Base-by-base conservation (phyloP, 2,888 invertebrate species). In the Sipha maydis region DNA sequence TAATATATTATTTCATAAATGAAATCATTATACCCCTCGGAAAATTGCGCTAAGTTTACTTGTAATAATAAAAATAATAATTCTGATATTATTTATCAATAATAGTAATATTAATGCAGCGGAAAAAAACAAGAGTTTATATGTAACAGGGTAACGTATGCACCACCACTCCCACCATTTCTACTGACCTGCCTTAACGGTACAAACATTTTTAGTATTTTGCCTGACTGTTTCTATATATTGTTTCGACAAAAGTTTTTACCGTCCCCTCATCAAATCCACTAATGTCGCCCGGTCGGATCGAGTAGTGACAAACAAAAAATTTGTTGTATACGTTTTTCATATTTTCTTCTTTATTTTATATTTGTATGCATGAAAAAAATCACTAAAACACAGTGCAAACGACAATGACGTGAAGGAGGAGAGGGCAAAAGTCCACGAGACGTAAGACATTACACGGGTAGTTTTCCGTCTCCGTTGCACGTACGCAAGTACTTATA, bases 391-490 rank as follows among this genome's bases (percentile, higher is more conserved):
- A 85, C n/a, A 25, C 77, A 11, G 31, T 34, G 73, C 77, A 67
- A 38, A 73, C 71, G 71, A 56, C 48, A 41, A 38, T n/a, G 67
- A n/a, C 4, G 56, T 56, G 38, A 25, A 7, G 21, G 61, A 61
- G 71, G 31, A 80, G 82, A 82, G 88, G 88, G 73, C 88, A 82
- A 79, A 86, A 80, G 86, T 86, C 78, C 86, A 73, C 86, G 86
- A 86, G 56, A 76, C 76, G 80, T 88, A 88, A 88, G 88, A 88
- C 79, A 88, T 88, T 78, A 85, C 88, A 54, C 80, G 82, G 80
- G 88, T 88, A 80, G 86, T 80, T 86, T 79, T 86, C 86, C 79
- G 73, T 86, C 86, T 86, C 88, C 73, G 82, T 61, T 48, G 88
- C 75, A 67, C 80, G 73, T 31, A 75, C 28, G 21, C 77, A 75